Evolutionary conservation across 2,113 vertebrate genomes (phyloP).

Genomic region (Polypterus bichir): DNA sequence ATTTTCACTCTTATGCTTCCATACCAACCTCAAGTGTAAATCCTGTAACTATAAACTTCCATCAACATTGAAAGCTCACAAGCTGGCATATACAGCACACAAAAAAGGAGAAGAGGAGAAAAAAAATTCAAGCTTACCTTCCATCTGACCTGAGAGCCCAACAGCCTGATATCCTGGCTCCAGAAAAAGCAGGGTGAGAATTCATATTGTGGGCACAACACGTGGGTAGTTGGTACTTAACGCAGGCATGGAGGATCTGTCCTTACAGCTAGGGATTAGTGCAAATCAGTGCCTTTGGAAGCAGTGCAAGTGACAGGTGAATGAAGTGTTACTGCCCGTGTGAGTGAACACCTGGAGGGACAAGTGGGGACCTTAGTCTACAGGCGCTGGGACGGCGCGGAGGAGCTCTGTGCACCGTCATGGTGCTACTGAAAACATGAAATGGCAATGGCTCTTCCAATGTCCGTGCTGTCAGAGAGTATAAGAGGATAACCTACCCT

Average conservation of each 20-base stretch:
- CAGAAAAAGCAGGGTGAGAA: conserved; percentile 58
- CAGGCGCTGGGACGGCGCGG: too few relatives aligned
- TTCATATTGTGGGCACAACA: conserved; percentile 50
- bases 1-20: too few relatives aligned
- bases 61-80: too few relatives aligned
- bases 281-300: conserved; percentile 17
- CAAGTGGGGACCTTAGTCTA: background rate
- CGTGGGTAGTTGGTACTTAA: background rate
- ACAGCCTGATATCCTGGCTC: conserved; percentile 82
- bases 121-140: conserved; percentile 58
- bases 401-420: background rate
- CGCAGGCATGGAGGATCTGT: too few relatives aligned
- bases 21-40: too few relatives aligned
- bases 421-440: conserved; percentile 12
- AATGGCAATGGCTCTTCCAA: conserved; percentile 32
- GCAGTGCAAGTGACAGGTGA: conserved; percentile 11
- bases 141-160: conserved; percentile 66
- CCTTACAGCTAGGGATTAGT: too few relatives aligned
- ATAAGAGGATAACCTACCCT: conserved; percentile 70
- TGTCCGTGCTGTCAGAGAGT: conserved; percentile 36
- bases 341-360: conserved; percentile 13
- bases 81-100: too few relatives aligned
- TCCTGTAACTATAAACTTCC: too few relatives aligned
- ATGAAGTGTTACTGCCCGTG: conserved; percentile 17
- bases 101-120: conserved; percentile 1